These are phyloP conservation scores for Actinia equina DNA, from an alignment of 64 coral and sea anemone genomes.

Conservation along the genomic window DNA sequence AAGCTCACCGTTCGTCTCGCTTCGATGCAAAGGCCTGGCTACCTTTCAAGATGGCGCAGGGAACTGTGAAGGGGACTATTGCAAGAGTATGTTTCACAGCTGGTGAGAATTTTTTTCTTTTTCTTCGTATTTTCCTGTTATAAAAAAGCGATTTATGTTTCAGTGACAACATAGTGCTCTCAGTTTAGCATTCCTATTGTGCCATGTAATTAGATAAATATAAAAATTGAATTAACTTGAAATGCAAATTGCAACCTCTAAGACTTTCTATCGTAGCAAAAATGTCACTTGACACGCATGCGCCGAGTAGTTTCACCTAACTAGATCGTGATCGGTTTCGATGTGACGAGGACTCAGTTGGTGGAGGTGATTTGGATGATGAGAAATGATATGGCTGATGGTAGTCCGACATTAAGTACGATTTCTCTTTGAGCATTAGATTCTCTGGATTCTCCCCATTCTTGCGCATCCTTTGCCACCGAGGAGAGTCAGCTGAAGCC, in stretches of 20 bases:
- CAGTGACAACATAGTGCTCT: too few relatives aligned
- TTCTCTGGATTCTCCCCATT: conserved; percentile 32
- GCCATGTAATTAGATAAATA: not conserved
- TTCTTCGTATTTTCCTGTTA: too few relatives aligned
- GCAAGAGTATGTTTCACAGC: too few relatives aligned
- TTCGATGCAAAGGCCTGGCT: too few relatives aligned
- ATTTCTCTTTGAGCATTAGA: conserved; percentile 57
- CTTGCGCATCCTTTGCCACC: conserved; percentile 29
- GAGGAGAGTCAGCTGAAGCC: not conserved
- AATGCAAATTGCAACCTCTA: not conserved
- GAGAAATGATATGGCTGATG: conserved; percentile 67
- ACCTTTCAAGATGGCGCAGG: too few relatives aligned
- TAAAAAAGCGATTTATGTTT: too few relatives aligned
- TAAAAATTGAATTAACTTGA: not conserved
- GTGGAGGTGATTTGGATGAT: not conserved
- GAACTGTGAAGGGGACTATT: too few relatives aligned
- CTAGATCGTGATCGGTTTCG: not conserved
- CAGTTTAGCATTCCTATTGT: too few relatives aligned
- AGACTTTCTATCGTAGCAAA: not conserved
- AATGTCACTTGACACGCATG: not conserved
- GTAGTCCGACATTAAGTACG: conserved; percentile 51
- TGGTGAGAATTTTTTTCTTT: too few relatives aligned
- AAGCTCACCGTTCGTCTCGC: too few relatives aligned
- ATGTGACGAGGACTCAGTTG: not conserved
- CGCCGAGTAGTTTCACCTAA: not conserved